Conservation (phyloP, 2,113 vertebrate genomes). For the Petroica traversi region DNA sequence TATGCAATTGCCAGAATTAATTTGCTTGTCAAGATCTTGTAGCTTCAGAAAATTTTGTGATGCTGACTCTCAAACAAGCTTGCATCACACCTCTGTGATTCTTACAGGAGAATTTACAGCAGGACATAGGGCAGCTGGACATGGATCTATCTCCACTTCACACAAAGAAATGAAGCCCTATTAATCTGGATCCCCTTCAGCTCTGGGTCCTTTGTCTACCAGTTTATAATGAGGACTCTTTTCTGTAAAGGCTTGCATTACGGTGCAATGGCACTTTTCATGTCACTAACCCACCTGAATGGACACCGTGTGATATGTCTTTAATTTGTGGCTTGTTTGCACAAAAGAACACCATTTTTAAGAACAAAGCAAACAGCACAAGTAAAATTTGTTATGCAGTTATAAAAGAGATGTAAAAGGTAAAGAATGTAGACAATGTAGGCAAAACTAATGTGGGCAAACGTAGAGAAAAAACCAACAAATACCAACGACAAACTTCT, state of each 20-base stretch:
- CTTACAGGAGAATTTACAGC: background rate
- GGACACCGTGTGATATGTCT: background rate
- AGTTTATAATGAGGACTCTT: background rate
- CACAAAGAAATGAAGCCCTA: background rate
- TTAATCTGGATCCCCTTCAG: background rate
- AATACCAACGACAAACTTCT: background rate
- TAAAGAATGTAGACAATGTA: background rate
- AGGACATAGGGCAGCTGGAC: background rate
- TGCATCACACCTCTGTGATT: fast-evolving
- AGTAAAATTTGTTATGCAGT: background rate
- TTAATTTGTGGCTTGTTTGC: background rate
- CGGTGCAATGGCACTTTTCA: background rate
- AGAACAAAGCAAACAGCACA: background rate
- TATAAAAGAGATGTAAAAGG: background rate
- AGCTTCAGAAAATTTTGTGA: background rate
- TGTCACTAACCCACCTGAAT: background rate
- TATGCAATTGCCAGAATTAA: background rate
- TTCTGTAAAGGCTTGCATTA: background rate
- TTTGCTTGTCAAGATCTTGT: background rate
- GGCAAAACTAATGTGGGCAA: background rate
- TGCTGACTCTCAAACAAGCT: background rate
- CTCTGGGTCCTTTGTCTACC: background rate
- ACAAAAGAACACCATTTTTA: background rate
- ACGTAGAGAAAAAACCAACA: background rate
- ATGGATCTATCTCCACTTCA: background rate